A percentile compares a stretch with the other conserved stretches of the same genome.
These are phyloP conservation scores for Smutsia temminckii DNA, from an alignment of 2,797 vertebrate genomes.

Conservation along the genomic window DNA sequence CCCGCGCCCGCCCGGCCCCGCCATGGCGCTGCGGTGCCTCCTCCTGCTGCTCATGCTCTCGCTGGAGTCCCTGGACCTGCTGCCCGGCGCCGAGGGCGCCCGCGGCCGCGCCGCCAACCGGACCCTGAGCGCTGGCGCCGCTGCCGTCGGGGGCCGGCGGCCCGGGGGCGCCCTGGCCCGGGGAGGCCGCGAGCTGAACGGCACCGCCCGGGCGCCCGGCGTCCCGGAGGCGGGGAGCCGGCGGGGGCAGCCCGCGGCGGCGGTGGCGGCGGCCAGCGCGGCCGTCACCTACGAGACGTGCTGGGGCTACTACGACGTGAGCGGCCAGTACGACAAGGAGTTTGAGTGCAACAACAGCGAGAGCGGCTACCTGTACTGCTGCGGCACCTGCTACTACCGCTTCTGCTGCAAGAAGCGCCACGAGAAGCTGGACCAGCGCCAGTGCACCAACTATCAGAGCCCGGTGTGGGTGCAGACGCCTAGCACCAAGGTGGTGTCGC, in stretches of 20 bases:
- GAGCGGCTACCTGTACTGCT: constrained; percentile 94
- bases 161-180: constrained; percentile 76
- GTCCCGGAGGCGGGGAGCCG: constrained; percentile 67
- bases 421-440: constrained; percentile 94
- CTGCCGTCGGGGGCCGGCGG: constrained; percentile 78
- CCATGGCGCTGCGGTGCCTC: constrained; percentile 84
- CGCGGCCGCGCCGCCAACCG: constrained; percentile 82
- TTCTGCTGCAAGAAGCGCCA: constrained; percentile 97
- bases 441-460: constrained; percentile 96
- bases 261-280: constrained; percentile 76
- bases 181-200: constrained; percentile 71
- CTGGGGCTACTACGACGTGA: constrained; percentile 98
- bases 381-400: constrained; percentile 97
- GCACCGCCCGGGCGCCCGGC: constrained; percentile 68
- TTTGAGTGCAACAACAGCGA: constrained; percentile 98
- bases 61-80: constrained; percentile 80
- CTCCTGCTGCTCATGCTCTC: constrained; percentile 80
- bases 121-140: constrained; percentile 73
- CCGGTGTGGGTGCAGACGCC: constrained; percentile 95
- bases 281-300: constrained; percentile 91
- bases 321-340: constrained; percentile 97
- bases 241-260: constrained; percentile 74
- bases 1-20: constrained; percentile 70
- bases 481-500: constrained; percentile 84
- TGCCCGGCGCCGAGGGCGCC: constrained; percentile 73